Conservation (phyloP, 2,113 vertebrate genomes). For the Narcine bancroftii region DNA sequence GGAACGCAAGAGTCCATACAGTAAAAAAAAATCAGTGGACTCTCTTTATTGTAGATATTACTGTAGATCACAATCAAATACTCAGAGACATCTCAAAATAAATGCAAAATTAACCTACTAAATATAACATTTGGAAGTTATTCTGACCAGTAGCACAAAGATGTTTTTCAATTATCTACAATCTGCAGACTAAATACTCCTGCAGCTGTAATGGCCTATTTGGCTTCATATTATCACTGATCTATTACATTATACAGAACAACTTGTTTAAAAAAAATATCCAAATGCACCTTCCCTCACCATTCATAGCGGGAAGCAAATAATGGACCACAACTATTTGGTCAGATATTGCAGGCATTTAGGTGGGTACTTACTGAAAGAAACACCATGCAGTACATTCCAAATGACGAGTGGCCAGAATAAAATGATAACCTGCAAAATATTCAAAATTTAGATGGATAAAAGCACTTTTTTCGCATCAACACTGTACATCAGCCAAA, state of each 20-base stretch:
- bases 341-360: background rate
- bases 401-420: conserved; percentile 90
- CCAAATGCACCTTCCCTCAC: background rate
- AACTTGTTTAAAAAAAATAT: background rate
- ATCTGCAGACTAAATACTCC: background rate
- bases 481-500: background rate
- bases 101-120: background rate
- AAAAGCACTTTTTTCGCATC: background rate
- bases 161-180: background rate
- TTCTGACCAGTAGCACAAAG: background rate
- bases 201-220: background rate
- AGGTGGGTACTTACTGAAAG: conserved; percentile 69
- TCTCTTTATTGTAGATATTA: background rate
- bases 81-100: background rate
- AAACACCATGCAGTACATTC: conserved; percentile 97
- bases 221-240: background rate
- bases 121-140: background rate
- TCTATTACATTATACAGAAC: background rate
- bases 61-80: background rate
- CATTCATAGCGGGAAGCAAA: background rate
- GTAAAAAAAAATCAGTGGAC: background rate
- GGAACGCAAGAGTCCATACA: background rate
- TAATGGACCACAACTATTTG: background rate
- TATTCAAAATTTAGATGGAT: background rate
- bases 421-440: conserved; percentile 82